phyloP scores from a whole-genome alignment of 2,888 invertebrate genomes.

The Abscondita cerata region DNA sequence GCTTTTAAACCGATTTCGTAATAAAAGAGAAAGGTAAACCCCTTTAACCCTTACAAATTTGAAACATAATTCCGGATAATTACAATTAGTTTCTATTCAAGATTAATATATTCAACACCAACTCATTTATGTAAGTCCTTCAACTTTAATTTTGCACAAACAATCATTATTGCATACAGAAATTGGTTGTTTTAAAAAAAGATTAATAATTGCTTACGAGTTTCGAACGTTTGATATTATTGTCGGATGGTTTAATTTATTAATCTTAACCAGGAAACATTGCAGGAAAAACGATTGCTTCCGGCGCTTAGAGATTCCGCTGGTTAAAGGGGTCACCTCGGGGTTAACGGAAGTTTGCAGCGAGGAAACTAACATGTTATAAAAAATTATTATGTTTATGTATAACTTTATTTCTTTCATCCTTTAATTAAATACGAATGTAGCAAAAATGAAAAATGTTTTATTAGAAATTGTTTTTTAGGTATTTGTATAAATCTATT shows the following conservation, averaged over 20 bases:
- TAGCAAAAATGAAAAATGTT: too few relatives aligned
- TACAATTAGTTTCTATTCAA: conserved; percentile 31
- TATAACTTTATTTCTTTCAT: not conserved
- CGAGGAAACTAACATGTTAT: conserved; percentile 28
- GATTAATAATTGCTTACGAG: conserved; percentile 18
- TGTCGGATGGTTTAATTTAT: conserved; percentile 35
- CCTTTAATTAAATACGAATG: too few relatives aligned
- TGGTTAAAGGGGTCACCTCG: conserved; percentile 33
- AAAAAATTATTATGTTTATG: conserved; percentile 29
- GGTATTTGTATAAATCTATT: too few relatives aligned
- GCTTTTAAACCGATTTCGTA: conserved; percentile 29
- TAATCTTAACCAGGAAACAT: conserved; percentile 37
- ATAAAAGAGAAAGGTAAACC: conserved; percentile 25
- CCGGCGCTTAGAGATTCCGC: conserved; percentile 36
- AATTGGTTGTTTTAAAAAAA: too few relatives aligned
- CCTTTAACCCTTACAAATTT: conserved; percentile 33
- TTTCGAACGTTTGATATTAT: conserved; percentile 31
- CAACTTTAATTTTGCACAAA: too few relatives aligned
- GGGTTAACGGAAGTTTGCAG: conserved; percentile 33
- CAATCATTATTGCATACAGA: too few relatives aligned
- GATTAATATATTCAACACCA: conserved; percentile 27
- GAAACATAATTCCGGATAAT: conserved; percentile 33
- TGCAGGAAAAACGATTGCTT: conserved; percentile 38
- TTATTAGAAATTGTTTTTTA: too few relatives aligned
- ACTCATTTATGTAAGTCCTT: conserved; percentile 4